Evolutionary conservation across 2,113 vertebrate species (phyloP), one percentile per base, ranked within the genome.

Genomic region (Myrmecobius fasciatus): DNA sequence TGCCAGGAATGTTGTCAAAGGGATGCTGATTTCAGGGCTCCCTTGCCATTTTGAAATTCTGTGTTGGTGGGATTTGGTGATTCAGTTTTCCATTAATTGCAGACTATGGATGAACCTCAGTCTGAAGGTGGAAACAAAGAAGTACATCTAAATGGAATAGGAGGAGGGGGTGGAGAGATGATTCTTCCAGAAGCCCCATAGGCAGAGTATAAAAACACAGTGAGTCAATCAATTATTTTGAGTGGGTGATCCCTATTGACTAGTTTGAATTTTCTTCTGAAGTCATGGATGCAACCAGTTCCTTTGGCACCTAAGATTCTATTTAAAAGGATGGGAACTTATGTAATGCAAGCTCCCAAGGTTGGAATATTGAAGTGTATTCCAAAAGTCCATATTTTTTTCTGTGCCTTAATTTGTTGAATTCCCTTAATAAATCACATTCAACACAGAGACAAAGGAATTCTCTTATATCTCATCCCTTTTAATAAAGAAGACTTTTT

Each of bases 351-450:
- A 95, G 48, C 92, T 93, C 96, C 48, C 0, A 52, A 36, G 8
- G 2, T 94, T 90, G 92, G 95, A 95, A 94, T 94, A 4, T 97
- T 96, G 25, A 54, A 25, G 28, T 0, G 89, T 96, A 92, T 97
- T 43, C 20, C 67, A 83, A n/a, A n/a, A 83, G 17, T 43, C 20
- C n/a, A 43, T 22, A 3, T 43, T 43, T 83, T 83, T n/a, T 43
- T 8, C 67, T 24, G 17, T 43, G 6, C 36, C 7, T 43, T 52
- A 28, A 93, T 95, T 96, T 89, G 97, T 97, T 97, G 91, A 94
- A 93, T 96, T 60, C 96, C 97, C 97, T 97, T 93, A 89, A 26
- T 94, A 95, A 46, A 92, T 91, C 89, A 54, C 94, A 4, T 91
- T 91, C n/a, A 94, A 95, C 93, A 25, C 93, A 24, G 0, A 52